phyloP scores from a whole-genome alignment of 1,140 invertebrate genomes.

The Liolophura sinensis region DNA sequence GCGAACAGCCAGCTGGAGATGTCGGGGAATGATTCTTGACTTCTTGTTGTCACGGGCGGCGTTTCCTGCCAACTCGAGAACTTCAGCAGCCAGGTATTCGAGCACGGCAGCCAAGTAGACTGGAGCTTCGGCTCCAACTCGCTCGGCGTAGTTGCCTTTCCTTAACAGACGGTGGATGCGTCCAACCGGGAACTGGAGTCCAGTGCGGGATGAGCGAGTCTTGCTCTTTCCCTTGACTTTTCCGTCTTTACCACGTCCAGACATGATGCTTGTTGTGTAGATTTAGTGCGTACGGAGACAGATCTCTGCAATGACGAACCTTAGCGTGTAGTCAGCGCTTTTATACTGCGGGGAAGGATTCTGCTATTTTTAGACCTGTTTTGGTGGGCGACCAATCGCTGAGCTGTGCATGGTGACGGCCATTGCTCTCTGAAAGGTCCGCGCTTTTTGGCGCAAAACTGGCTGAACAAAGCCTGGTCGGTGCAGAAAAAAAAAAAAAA shows the following conservation, averaged over 20 bases:
- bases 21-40: slow-evolving; percentile 41
- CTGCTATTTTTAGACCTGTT: too few species aligned
- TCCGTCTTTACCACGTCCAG: slow-evolving; percentile 51
- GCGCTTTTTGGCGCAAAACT: too few species aligned
- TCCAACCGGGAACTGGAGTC: slow-evolving; percentile 49
- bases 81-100: slow-evolving; percentile 59
- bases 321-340: too few species aligned
- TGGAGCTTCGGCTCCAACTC: slow-evolving; percentile 42
- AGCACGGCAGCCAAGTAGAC: slow-evolving; percentile 51
- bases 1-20: slow-evolving; percentile 48
- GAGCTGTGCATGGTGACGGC: too few species aligned
- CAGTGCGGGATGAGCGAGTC: slow-evolving; percentile 36
- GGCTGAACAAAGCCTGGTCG: too few species aligned
- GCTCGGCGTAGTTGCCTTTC: slow-evolving; percentile 42
- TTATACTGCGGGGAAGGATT: too few species aligned
- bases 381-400: too few species aligned
- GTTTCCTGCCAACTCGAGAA: slow-evolving; percentile 69
- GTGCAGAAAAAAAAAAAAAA: too few species aligned
- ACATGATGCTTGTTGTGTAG: slow-evolving; percentile 30
- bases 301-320: too few species aligned
- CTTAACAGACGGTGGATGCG: slow-evolving; percentile 42
- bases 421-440: too few species aligned
- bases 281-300: too few species aligned
- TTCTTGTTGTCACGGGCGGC: slow-evolving; percentile 70
- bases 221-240: slow-evolving; percentile 62